Base-by-base conservation (phyloP, 2,888 invertebrate genomes). In the Sisyra terminalis region DNA sequence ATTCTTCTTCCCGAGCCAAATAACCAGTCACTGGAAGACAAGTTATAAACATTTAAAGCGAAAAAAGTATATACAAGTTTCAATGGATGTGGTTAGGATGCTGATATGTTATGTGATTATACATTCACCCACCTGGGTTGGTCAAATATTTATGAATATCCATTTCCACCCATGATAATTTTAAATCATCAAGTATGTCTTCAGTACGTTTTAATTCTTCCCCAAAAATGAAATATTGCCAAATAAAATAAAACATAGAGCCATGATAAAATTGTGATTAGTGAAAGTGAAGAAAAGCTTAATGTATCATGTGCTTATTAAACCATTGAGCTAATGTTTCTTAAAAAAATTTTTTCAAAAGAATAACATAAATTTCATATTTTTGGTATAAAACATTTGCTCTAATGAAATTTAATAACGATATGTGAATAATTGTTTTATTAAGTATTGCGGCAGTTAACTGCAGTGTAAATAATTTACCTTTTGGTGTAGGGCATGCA, bases 401-500 rank as follows among this genome's bases (percentile, higher is more conserved):
- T 24, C 24, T 5, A 24, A 24, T 24, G 24, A 5, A 7, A 24
- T 24, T 24, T 24, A 5, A 24, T 7, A 24, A 7, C 7, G 24
- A 34, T 34, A 2, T 8, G 14, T 14, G 13, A 13, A 11, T 34
- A n/a, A 15, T 34, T 34, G 11, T 31, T 31, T 11, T 31, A 31
- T 31, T 34, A 34, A 34, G 8, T 11, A 34, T n/a, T n/a, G 14
- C 13, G 5, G 9, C 13, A 15, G 13, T 13, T 15, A 34, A 34
- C 13, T 34, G 11, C 34, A 8, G 11, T 34, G 15, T 13, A 40
- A 11, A 29, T 10, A 40, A 14, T 15, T 40, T 40, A 40, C 40
- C 40, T 40, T 40, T 40, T 3, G 29, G 37, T 37, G 18, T 11
- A 15, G 15, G 40, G 30, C 31, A 30, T 40, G 46, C 44, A 43